Evolutionary conservation across 2,888 invertebrate genomes (phyloP).

Genomic region (Dexiosoma caninum): DNA sequence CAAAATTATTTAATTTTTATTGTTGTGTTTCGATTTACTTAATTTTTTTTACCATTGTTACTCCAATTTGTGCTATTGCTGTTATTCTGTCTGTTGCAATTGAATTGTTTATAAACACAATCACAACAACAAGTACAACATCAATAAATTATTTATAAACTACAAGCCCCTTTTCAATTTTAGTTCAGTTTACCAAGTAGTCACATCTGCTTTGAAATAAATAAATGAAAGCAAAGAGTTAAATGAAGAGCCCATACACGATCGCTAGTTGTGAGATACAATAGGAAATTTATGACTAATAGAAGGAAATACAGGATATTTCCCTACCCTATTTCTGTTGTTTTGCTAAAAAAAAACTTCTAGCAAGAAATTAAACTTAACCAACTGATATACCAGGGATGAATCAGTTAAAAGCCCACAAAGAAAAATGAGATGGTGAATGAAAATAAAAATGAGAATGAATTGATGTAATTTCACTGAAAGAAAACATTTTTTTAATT

Average conservation of each 20-base stretch:
- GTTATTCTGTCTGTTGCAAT: conserved; percentile 40
- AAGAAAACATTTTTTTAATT: no score
- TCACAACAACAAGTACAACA: conserved; percentile 10
- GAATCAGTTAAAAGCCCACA: no score
- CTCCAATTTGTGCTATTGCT: neutral
- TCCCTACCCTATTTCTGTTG: no score
- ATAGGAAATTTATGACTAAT: conserved; percentile 30
- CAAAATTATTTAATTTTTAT: conserved; percentile 30
- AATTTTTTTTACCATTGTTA: conserved; percentile 2
- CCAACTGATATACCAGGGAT: no score
- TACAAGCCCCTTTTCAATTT: conserved; percentile 30
- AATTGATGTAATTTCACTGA: no score
- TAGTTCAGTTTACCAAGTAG: neutral
- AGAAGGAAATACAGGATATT: no score
- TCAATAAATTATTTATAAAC: conserved; percentile 45
- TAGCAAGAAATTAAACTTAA: no score
- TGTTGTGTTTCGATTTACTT: conserved; percentile 25
- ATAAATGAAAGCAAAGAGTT: neutral
- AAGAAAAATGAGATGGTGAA: no score
- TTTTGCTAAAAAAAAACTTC: no score
- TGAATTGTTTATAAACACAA: conserved; percentile 49
- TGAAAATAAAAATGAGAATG: no score
- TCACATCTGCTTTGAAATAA: conserved; percentile 33
- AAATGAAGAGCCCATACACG: neutral
- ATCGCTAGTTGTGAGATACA: neutral